phyloP scores from a whole-genome alignment of 2,797 vertebrate genomes.

The Ciconia nigra region DNA sequence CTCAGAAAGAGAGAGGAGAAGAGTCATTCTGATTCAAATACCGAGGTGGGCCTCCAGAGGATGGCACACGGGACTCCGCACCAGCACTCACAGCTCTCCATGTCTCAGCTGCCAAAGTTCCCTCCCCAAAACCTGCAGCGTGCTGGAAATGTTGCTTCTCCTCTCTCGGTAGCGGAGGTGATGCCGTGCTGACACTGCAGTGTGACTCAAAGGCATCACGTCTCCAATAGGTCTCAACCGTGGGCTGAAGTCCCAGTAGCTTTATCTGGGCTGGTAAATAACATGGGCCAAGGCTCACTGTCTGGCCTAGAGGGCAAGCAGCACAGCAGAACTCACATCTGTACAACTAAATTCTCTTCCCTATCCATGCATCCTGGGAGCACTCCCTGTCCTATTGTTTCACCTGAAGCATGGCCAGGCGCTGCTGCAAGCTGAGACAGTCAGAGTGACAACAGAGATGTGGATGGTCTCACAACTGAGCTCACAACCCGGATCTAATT shows the following conservation, averaged over 20 bases:
- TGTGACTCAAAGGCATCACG: not conserved
- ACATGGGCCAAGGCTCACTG: not conserved
- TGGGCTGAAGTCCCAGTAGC: not conserved
- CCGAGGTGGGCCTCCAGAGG: not conserved
- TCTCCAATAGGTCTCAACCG: not conserved
- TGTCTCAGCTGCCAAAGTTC: not conserved
- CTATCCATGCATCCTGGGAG: not conserved
- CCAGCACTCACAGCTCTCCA: not conserved
- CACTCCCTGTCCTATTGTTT: not conserved
- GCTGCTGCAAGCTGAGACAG: not conserved
- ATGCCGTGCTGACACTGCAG: not conserved
- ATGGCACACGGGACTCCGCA: not conserved
- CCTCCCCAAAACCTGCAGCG: not conserved
- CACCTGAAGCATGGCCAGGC: not conserved
- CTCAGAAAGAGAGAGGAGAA: constrained; percentile 24
- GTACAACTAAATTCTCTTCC: not conserved
- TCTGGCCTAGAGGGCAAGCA: not conserved
- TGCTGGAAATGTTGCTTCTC: not conserved
- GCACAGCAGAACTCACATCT: not conserved
- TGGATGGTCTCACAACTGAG: not conserved
- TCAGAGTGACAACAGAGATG: not conserved
- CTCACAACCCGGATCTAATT: not conserved
- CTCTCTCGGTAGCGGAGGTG: not conserved
- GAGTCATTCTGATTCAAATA: constrained; percentile 44
- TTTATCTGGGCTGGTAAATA: not conserved